Base-by-base conservation (phyloP, 2,113 vertebrate species). In the Gobiocypris rarus region DNA sequence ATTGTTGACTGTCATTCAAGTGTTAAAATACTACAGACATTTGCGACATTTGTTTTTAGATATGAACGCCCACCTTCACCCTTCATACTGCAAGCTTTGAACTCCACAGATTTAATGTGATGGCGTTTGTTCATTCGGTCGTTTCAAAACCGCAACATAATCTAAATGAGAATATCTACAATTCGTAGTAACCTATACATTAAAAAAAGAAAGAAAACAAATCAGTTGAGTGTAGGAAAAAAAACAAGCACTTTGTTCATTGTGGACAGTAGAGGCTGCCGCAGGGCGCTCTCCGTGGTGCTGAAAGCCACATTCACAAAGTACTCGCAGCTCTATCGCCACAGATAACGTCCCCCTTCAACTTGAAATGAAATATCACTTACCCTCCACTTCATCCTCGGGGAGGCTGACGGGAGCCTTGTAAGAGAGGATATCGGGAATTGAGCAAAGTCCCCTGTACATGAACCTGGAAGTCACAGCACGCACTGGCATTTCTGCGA, bases 401-500 rank as follows among this genome's bases (percentile, higher is more conserved):
- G 97, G 97, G 81, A 98, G 96, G 86, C 89, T 95, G 86, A 97
- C 94, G 67, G 85, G 96, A 94, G 92, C 90, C 94, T 93, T 95
- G 95, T 93, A 96, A 80, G 95, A 80, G 90, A 98, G 95, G 93
- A 98, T 95, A 91, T 96, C 97, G 93, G 97, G 97, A 91, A 98
- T 95, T 90, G 96, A 97, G 94, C 97, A 98, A 91, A 97, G 96
- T 90, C 97, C 97, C 94, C 96, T 96, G 95, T 98, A 98, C 97
- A 98, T 98, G 94, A 98, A 97, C 92, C 97, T 97, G 93, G 97
- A 96, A 92, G 97, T 97, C 90, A 98, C 97, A 86, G 97, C 97
- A 89, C 97, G 97, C 94, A 98, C 96, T 92, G 97, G 97, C 97
- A 98, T 98, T 91, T 96, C 96, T 96, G 95, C 94, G 93, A 95